Percentiles rank a stretch among this genome's conserved stretches.
Evolutionary conservation across 1,140 invertebrate genomes (phyloP).

Genomic region (Caenorhabditis briggsae): DNA sequence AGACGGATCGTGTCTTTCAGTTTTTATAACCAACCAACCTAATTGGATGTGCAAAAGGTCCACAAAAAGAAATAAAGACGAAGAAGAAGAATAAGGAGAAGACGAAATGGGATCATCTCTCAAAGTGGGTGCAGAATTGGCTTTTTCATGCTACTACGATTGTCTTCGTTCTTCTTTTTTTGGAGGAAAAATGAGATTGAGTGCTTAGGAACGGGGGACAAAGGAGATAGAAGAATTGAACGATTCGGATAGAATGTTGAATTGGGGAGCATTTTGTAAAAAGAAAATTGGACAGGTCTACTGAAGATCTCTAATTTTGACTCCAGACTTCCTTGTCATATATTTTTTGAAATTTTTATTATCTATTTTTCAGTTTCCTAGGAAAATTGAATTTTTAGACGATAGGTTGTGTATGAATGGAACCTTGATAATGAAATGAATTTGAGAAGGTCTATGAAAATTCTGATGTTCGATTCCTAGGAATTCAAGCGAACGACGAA

Average conservation of each 20-base stretch:
- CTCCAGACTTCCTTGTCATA: neutral
- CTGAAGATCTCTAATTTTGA: neutral
- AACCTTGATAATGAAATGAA: too few species aligned
- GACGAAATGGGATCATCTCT: neutral
- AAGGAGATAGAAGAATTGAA: neutral
- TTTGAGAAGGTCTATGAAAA: too few species aligned
- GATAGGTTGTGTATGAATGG: too few species aligned
- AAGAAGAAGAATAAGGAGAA: too few species aligned
- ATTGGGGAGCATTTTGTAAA: neutral
- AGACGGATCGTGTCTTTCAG: constrained; percentile 25
- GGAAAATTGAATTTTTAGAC: neutral
- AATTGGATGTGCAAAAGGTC: constrained; percentile 35
- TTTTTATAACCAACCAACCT: constrained; percentile 28
- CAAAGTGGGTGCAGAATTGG: constrained; percentile 19
- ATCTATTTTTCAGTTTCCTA: neutral
- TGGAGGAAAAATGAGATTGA: neutral
- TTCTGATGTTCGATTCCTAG: too few species aligned
- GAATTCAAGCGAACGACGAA: too few species aligned
- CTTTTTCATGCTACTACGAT: constrained; percentile 21
- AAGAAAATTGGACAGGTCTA: neutral
- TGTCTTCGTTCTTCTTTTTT: neutral
- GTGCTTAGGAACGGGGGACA: neutral
- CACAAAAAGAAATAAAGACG: neutral
- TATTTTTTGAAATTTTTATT: neutral
- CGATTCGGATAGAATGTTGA: neutral